Evolutionary conservation across 2,113 vertebrate species (phyloP).

Genomic region (Romanogobio albipinnatus): DNA sequence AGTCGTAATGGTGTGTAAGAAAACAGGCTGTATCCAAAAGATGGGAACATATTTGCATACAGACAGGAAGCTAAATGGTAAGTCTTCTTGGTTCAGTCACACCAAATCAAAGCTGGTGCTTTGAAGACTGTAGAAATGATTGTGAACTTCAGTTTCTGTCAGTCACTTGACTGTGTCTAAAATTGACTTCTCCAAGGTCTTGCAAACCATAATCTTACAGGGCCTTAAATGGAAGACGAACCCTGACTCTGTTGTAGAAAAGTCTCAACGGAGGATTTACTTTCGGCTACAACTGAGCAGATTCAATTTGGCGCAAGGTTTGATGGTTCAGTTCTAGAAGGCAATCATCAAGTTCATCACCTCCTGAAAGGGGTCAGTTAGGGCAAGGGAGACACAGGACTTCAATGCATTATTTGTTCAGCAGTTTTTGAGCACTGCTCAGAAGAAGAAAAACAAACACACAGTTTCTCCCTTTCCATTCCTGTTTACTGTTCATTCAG

Average conservation of each 20-base stretch:
- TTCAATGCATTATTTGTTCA: constrained; percentile 5
- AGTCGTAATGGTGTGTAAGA: not conserved
- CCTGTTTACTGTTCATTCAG: not conserved
- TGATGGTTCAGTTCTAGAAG: not conserved
- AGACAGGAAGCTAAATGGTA: not conserved
- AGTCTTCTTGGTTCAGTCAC: not conserved
- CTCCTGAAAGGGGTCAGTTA: constrained; percentile 13
- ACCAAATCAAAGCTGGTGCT: not conserved
- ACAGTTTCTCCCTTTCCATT: not conserved
- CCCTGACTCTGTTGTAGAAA: not conserved
- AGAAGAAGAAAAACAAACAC: not conserved
- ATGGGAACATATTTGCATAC: not conserved
- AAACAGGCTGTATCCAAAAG: not conserved
- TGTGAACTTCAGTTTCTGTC: not conserved
- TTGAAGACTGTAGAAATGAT: not conserved
- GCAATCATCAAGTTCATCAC: constrained; percentile 24
- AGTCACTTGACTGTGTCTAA: not conserved
- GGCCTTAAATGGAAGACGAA: not conserved
- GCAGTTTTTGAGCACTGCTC: not conserved
- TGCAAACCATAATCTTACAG: constrained; percentile 22
- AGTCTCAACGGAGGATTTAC: not conserved
- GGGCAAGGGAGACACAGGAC: not conserved
- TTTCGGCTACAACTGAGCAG: not conserved
- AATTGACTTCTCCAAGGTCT: not conserved
- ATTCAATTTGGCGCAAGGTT: constrained; percentile 2